Evolutionary conservation across 2,113 vertebrate genomes (phyloP), one percentile per base, ranked within the genome.

Genomic region (Potamarius usumacintae): DNA sequence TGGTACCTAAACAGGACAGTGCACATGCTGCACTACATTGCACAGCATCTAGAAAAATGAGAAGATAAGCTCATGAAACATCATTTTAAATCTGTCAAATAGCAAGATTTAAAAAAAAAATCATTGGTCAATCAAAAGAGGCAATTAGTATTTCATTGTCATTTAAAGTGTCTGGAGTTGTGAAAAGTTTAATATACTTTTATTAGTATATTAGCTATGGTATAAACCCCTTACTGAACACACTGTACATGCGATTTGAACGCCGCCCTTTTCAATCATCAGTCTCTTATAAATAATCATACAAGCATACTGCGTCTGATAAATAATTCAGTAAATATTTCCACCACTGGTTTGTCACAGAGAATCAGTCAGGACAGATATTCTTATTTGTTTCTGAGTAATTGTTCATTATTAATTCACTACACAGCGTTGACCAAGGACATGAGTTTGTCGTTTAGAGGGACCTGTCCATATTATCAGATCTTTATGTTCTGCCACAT

Each of bases 401-500:
- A 25, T 25, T 10, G 4, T 15, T 62, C 63, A 78, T 77, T 63
- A 63, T 52, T 48, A 5, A 77, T 62, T 18, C 14, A 52, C 20
- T 14, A 63, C 22, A 50, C 22, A 85, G 69, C 18, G 42, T 11
- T 52, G 18, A 57, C 72, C 57, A 85, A 62, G 71, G 84, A 78
- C 84, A 30, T 12, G 72, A n/a, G 57, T 78, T 85, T 62, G 84
- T 85, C 62, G 9, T 77, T n/a, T 53, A 25, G 50, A 18, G 72
- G 18, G 42, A 11, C 42, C 7, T 50, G 20, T 22, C 7, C 2
- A 50, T 76, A 50, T 76, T 25, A 76, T 2, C 27, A 34, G 22
- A 52, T 42, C 42, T 27, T 65, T 48, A 50, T 63, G 20, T 82
- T 50, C 2, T 27, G 30, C 20, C 18, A 42, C 8, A 18, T 69